Conservation (phyloP, 1,140 invertebrate genomes). For the Caenorhabditis inopinata region DNA sequence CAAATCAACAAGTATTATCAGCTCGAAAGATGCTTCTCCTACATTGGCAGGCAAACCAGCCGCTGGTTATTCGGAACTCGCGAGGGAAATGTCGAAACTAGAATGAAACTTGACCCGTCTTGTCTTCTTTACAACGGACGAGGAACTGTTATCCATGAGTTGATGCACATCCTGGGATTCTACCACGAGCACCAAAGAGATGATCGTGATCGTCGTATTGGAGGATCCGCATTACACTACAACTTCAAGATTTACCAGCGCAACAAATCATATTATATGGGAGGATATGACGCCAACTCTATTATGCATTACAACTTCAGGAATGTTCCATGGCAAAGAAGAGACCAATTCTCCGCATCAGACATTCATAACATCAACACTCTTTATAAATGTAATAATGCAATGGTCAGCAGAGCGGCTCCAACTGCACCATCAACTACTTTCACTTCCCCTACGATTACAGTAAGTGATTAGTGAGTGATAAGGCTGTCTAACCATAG, state of each 20-base stretch:
- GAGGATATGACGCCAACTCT: constrained; percentile 33
- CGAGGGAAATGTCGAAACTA: constrained; percentile 38
- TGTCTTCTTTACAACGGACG: constrained; percentile 37
- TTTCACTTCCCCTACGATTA: neutral
- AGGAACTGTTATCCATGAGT: constrained; percentile 41
- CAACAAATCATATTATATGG: constrained; percentile 35
- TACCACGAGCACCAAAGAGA: constrained; percentile 45
- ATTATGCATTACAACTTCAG: constrained; percentile 46
- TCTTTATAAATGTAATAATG: constrained; percentile 35
- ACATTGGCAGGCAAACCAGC: constrained; percentile 32
- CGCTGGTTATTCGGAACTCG: constrained; percentile 33
- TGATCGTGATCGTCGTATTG: constrained; percentile 36
- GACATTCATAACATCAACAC: constrained; percentile 35
- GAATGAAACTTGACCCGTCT: constrained; percentile 38
- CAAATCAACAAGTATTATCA: constrained; percentile 41
- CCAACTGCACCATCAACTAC: neutral
- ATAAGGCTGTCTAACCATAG: neutral
- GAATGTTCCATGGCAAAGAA: neutral
- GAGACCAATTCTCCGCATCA: constrained; percentile 15
- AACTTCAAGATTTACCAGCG: constrained; percentile 42
- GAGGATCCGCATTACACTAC: constrained; percentile 4
- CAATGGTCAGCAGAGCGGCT: neutral
- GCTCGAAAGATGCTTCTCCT: constrained; percentile 37
- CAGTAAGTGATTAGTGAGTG: neutral
- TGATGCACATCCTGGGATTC: constrained; percentile 45